phyloP scores from a whole-genome alignment of 2,888 invertebrate species.

The Sturmia bella region DNA sequence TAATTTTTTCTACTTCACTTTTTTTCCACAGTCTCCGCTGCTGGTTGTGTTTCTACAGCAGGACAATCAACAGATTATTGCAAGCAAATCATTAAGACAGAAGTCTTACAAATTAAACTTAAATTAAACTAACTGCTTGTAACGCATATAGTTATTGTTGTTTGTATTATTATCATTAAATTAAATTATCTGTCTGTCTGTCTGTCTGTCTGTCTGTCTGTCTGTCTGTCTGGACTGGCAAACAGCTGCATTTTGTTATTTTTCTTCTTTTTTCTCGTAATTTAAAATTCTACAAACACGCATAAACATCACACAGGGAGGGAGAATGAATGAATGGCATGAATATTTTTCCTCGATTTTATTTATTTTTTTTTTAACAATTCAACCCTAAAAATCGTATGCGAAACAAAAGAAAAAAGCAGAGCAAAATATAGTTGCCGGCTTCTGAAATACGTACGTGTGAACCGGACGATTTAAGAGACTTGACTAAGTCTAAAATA shows the following conservation, averaged over 20 bases:
- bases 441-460: conserved; percentile 42
- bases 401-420: conserved; percentile 4
- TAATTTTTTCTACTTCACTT: no score
- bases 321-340: neutral
- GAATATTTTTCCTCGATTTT: conserved; percentile 21
- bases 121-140: conserved; percentile 5
- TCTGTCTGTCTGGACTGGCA: neutral
- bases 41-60: neutral
- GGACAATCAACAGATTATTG: conserved; percentile 34
- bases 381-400: conserved; percentile 38
- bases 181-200: conserved; percentile 30
- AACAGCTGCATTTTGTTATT: conserved; percentile 19
- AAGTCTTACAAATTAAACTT: conserved; percentile 3
- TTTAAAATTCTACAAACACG: conserved; percentile 30
- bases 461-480: conserved; percentile 58
- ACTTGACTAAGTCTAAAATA: conserved; percentile 54
- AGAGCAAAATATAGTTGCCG: conserved; percentile 19
- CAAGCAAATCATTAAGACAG: neutral
- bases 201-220: neutral
- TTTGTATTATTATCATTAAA: conserved; percentile 43
- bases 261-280: neutral
- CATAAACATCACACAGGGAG: conserved; percentile 32
- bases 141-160: conserved; percentile 26
- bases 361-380: conserved; percentile 14
- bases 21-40: neutral